These are phyloP conservation scores for Pedicia rivosa DNA, from an alignment of 2,888 invertebrate genomes.

Conservation along the genomic window DNA sequence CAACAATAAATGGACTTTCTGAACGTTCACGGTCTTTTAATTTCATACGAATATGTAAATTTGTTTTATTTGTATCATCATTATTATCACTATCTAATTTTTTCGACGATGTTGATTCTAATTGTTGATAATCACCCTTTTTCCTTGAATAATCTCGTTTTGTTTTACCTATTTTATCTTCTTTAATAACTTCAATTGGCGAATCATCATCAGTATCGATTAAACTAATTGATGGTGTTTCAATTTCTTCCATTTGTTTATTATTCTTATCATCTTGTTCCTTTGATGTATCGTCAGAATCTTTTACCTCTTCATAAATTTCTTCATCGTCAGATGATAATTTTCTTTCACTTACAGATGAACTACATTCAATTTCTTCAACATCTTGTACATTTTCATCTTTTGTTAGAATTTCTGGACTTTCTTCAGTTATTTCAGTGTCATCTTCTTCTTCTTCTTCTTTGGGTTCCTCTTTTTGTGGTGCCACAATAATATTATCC, in stretches of 20 bases:
- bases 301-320: constrained; percentile 5
- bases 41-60: constrained; percentile 26
- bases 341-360: background rate
- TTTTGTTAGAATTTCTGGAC: constrained; percentile 8
- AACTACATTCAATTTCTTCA: background rate
- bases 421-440: constrained; percentile 9
- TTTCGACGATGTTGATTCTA: background rate
- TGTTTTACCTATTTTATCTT: constrained; percentile 43
- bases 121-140: constrained; percentile 23
- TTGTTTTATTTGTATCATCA: constrained; percentile 7
- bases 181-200: constrained; percentile 42
- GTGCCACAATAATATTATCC: constrained; percentile 7
- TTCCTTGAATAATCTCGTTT: constrained; percentile 43
- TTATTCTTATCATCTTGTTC: constrained; percentile 10
- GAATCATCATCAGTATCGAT: constrained; percentile 40
- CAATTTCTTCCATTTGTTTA: constrained; percentile 11
- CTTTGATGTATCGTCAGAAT: constrained; percentile 8
- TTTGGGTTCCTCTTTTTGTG: constrained; percentile 3
- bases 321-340: background rate
- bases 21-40: constrained; percentile 33
- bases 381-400: background rate
- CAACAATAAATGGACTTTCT: constrained; percentile 36
- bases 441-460: constrained; percentile 6
- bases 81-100: constrained; percentile 3
- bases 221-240: constrained; percentile 8